phyloP scores from a whole-genome alignment of 1,140 invertebrate species.

The Achatina immaculata region DNA sequence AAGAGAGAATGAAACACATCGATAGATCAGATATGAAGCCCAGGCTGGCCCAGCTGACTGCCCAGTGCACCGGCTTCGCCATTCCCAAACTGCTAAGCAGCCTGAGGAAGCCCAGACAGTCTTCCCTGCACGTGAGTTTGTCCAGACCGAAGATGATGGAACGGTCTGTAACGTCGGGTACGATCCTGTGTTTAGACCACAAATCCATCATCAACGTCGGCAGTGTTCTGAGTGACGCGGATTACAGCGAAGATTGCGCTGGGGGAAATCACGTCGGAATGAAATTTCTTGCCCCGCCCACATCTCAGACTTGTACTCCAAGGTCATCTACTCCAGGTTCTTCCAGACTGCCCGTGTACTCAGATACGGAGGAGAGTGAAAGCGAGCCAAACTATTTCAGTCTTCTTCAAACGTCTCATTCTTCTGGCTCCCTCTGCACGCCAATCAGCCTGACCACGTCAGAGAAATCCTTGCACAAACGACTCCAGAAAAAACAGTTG shows the following conservation, averaged over 20 bases:
- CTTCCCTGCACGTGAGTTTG: not conserved
- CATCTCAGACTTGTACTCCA: not conserved
- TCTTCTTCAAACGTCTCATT: constrained; percentile 10
- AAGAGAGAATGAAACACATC: constrained; percentile 58
- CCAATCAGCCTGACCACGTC: constrained; percentile 4
- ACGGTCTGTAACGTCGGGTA: not conserved
- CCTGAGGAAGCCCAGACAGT: not conserved
- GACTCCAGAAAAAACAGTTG: constrained; percentile 25
- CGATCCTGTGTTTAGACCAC: no score
- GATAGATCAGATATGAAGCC: constrained; percentile 54
- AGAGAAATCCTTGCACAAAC: constrained; percentile 16
- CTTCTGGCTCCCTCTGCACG: constrained; percentile 9
- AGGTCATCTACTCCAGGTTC: not conserved
- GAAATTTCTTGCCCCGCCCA: constrained; percentile 7
- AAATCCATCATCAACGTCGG: not conserved
- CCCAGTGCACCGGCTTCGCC: constrained; percentile 40
- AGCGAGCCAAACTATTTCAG: constrained; percentile 25
- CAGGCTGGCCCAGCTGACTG: constrained; percentile 41
- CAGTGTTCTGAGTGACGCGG: not conserved
- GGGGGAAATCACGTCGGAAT: not conserved
- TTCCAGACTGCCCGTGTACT: not conserved
- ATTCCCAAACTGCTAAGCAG: constrained; percentile 33
- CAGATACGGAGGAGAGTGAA: constrained; percentile 32
- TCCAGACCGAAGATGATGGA: not conserved
- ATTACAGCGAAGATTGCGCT: not conserved